phyloP scores from a whole-genome alignment of 1,140 invertebrate genomes.

The Diploscapter pachys region DNA sequence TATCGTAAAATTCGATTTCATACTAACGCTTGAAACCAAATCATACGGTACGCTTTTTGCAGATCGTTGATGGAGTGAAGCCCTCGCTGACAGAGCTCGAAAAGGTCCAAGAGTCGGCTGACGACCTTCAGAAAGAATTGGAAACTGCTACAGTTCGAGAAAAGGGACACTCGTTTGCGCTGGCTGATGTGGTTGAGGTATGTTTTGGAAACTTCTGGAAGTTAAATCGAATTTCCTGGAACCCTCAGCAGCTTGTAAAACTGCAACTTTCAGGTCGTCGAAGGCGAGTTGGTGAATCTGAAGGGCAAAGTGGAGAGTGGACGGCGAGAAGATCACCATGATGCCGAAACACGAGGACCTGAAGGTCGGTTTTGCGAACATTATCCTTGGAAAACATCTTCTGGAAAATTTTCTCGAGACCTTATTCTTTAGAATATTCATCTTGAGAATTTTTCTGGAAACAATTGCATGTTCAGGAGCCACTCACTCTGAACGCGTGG shows the following conservation, averaged over 20 bases:
- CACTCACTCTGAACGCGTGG: conserved; percentile 57
- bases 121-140: no score
- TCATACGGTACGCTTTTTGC: no score
- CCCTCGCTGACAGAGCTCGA: conserved; percentile 89
- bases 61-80: conserved; percentile 75
- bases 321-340: conserved; percentile 89
- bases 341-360: conserved; percentile 94
- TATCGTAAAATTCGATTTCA: conserved; percentile 65
- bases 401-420: no score
- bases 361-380: no score
- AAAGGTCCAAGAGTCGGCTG: conserved; percentile 88
- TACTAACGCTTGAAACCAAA: no score
- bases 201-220: no score
- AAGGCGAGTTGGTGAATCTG: conserved; percentile 89
- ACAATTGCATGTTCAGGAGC: conserved; percentile 44
- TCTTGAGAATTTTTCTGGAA: neutral
- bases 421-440: no score
- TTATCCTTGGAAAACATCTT: no score
- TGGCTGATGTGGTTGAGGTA: no score
- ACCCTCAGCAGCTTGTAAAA: no score
- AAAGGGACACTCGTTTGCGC: conserved; percentile 76
- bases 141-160: conserved; percentile 43
- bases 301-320: conserved; percentile 89
- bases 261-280: conserved; percentile 84
- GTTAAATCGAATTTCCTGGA: no score